These are phyloP conservation scores for Phyllotis vaccarum DNA, from an alignment of 2,797 vertebrate genomes.

Conservation along the genomic window DNA sequence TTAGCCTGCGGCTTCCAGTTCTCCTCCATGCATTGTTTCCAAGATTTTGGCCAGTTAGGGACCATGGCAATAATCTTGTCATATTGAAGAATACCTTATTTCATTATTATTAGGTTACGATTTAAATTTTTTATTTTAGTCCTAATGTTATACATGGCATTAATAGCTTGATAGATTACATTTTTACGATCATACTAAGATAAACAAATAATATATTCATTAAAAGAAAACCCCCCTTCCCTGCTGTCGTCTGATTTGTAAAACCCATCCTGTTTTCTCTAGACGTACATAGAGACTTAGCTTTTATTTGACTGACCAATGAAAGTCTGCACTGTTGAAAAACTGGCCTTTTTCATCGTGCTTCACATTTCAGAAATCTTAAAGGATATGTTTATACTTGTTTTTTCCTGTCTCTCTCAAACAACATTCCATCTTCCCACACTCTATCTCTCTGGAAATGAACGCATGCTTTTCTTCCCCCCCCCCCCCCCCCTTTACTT, in stretches of 20 bases:
- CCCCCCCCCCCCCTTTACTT: slow-evolving; percentile 66
- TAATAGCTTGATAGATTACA: not conserved
- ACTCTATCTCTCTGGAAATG: slow-evolving; percentile 58
- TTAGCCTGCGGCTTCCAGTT: slow-evolving; percentile 45
- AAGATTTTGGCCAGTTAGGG: not conserved
- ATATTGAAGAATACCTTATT: not conserved
- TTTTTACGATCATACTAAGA: slow-evolving; percentile 43
- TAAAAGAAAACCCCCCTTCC: not conserved
- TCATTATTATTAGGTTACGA: slow-evolving; percentile 25
- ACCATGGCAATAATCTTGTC: not conserved
- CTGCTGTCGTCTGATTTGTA: slow-evolving; percentile 43
- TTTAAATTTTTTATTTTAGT: slow-evolving; percentile 60
- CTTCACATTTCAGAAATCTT: slow-evolving; percentile 46
- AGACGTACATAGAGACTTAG: slow-evolving; percentile 10
- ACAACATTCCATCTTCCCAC: slow-evolving; percentile 21
- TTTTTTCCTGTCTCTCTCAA: slow-evolving; percentile 59
- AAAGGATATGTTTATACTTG: slow-evolving; percentile 49
- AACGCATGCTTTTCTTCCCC: slow-evolving; percentile 49
- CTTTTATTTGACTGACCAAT: slow-evolving; percentile 44
- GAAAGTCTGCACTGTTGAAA: slow-evolving; percentile 51
- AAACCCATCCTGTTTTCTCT: slow-evolving; percentile 46
- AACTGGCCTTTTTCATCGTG: slow-evolving; percentile 49
- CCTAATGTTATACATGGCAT: slow-evolving; percentile 12
- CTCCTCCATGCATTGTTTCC: not conserved
- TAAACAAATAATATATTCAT: not conserved